Base-by-base conservation (phyloP, 2,113 vertebrate species). In the Genyomyrus donnyi region DNA sequence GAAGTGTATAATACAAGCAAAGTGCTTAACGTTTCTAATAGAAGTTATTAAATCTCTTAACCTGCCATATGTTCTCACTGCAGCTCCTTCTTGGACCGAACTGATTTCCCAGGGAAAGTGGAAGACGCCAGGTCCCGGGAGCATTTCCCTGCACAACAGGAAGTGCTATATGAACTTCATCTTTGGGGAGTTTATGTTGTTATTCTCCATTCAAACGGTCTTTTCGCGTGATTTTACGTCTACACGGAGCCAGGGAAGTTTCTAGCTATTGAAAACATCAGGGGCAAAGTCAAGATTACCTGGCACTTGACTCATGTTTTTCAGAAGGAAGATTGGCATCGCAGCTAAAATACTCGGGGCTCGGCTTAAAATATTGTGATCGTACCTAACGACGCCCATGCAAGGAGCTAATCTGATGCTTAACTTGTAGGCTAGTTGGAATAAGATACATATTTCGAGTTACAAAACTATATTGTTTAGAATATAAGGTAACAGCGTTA, bases 1-100 rank as follows among this genome's bases (percentile, higher is more conserved):
- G 2, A 85, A 86, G 27, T 11, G 58, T 19, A 31, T 19, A 88
- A 1, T 10, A 27, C 35, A 66, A 66, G 56, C 7, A 49, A 8
- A n/a, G 17, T 42, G n/a, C 27, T 66, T n/a, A 4, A 1, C 70
- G 31, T 80, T 80, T 39, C n/a, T 13, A 52, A 21, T 31, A 42
- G 2, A 31, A 88, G 27, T 1, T 9, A 84, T 5, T 46, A 66
- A 46, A 27, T 66, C 8, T 24, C 45, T 91, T n/a, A 89, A 99
- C 98, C 96, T 98, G 95, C 98, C 98, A 90, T 96, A 97, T 0
- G 97, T 97, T 91, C 98, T 95, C 53, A 99, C 91, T 0, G 95
- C 92, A 0, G 91, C 86, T 62, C 97, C 97, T 13, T 97, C 97
- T 0, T 94, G 93, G 9, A 97, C 90, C 5, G 92, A 92, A 86